These are phyloP conservation scores for Nymphalis polychloros DNA, from an alignment of 2,888 invertebrate genomes.

Conservation along the genomic window DNA sequence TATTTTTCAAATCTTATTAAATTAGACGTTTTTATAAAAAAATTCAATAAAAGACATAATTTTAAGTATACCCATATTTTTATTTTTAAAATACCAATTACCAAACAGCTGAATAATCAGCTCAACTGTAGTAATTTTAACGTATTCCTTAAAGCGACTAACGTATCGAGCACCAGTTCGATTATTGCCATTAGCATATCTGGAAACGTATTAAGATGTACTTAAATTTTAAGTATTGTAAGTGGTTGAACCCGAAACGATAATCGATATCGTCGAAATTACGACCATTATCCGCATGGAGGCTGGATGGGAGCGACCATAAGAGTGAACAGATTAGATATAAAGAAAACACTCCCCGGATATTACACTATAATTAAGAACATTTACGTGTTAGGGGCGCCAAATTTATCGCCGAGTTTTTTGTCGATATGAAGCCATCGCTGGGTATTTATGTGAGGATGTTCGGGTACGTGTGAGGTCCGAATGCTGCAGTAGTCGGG, in stretches of 20 bases:
- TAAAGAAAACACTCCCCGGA: constrained; percentile 63
- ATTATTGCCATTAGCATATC: constrained; percentile 46
- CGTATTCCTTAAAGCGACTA: constrained; percentile 32
- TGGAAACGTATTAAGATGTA: constrained; percentile 47
- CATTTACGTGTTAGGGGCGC: constrained; percentile 80
- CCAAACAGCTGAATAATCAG: constrained; percentile 17
- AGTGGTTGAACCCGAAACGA: constrained; percentile 50
- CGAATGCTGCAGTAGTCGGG: constrained; percentile 70
- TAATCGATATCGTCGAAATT: constrained; percentile 62
- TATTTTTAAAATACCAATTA: neutral
- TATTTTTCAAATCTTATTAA: neutral
- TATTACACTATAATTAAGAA: constrained; percentile 80
- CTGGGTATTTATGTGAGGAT: constrained; percentile 74
- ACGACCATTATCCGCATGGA: constrained; percentile 51
- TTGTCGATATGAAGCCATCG: constrained; percentile 78
- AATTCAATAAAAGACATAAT: neutral
- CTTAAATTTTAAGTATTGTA: constrained; percentile 46
- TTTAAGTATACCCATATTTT: neutral
- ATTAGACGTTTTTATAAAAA: neutral
- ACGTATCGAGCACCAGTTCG: constrained; percentile 42
- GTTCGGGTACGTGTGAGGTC: constrained; percentile 75
- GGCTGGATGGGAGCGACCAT: constrained; percentile 60
- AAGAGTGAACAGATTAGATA: constrained; percentile 76
- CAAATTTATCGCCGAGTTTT: constrained; percentile 81
- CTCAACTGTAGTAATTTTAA: constrained; percentile 27